These are phyloP conservation scores for Eidolon helvum DNA, from an alignment of 2,113 vertebrate genomes.

Conservation along the genomic window DNA sequence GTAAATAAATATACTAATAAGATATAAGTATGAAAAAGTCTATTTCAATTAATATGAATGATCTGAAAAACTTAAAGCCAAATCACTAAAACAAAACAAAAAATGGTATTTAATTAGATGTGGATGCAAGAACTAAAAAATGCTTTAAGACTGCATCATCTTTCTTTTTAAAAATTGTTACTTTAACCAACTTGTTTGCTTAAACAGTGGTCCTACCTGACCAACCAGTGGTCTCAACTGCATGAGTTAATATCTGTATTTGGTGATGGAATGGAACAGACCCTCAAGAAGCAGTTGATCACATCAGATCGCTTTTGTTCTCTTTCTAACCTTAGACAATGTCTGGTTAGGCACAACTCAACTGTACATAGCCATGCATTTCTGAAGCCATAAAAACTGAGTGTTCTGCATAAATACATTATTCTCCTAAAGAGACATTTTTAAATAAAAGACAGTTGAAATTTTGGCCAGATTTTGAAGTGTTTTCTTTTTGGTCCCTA, in stretches of 20 bases:
- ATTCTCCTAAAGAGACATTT: background rate
- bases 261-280: conserved; percentile 38
- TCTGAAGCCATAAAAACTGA: background rate
- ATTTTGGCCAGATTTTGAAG: background rate
- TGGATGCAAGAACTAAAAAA: background rate
- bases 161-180: background rate
- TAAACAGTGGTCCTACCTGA: background rate
- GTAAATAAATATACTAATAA: conserved; percentile 1
- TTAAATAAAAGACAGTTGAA: background rate
- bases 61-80: background rate
- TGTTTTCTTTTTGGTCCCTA: background rate
- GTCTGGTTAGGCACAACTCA: conserved; percentile 8
- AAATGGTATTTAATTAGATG: background rate
- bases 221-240: background rate
- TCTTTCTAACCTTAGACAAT: background rate
- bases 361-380: background rate
- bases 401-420: background rate
- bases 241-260: background rate
- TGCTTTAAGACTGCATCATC: background rate
- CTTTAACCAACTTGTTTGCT: background rate
- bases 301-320: background rate
- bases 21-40: background rate
- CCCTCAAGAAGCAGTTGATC: background rate
- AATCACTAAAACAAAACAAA: background rate
- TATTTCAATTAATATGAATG: background rate